phyloP scores from a whole-genome alignment of 2,888 invertebrate genomes.

The Dromius quadrimaculatus region DNA sequence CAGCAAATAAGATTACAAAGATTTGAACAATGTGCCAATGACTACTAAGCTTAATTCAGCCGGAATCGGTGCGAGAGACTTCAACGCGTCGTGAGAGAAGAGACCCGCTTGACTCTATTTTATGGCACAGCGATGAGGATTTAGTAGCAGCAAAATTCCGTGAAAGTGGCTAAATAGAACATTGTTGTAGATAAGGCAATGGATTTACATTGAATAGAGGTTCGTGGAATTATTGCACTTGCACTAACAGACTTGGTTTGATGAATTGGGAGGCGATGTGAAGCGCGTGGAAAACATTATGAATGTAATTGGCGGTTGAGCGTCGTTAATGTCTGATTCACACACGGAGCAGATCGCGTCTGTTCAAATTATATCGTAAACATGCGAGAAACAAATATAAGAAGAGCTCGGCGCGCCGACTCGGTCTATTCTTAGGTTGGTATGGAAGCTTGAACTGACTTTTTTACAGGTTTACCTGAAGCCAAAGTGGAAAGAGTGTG shows the following conservation, averaged over 20 bases:
- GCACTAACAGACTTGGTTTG: background rate
- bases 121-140: background rate
- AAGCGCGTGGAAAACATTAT: constrained; percentile 45
- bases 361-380: constrained; percentile 44
- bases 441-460: constrained; percentile 65
- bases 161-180: constrained; percentile 6
- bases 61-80: background rate
- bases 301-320: constrained; percentile 43
- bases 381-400: constrained; percentile 35
- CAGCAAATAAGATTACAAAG: constrained; percentile 48
- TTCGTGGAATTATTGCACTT: constrained; percentile 23
- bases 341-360: constrained; percentile 27
- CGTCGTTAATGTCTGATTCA: constrained; percentile 43
- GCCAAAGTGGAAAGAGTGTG: constrained; percentile 47
- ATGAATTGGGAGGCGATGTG: constrained; percentile 37
- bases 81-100: background rate
- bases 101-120: background rate
- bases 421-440: constrained; percentile 63
- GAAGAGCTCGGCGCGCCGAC: constrained; percentile 61
- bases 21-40: constrained; percentile 41
- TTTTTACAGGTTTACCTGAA: constrained; percentile 58
- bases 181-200: constrained; percentile 12
- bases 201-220: constrained; percentile 44
- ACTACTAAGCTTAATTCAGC: constrained; percentile 37
- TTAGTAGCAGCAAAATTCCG: background rate